Conservation (phyloP, 2,113 vertebrate species). For the Phaethornis superciliosus region DNA sequence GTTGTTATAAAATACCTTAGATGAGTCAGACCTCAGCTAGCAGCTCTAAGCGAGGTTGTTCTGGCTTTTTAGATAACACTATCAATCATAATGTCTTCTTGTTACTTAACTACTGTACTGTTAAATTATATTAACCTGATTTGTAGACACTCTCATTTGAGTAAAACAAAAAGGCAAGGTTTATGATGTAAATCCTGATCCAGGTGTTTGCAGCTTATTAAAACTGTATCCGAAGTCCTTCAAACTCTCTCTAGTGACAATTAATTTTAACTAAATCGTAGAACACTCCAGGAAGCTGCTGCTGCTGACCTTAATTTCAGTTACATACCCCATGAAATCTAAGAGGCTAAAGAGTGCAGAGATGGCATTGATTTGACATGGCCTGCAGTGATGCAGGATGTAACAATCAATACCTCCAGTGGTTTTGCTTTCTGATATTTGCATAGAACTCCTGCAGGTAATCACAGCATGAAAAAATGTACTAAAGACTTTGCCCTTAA, state of each 20-base stretch:
- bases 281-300: neutral
- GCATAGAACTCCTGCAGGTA: neutral
- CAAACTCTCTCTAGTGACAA: neutral
- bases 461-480: neutral
- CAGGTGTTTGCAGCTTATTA: conserved; percentile 14
- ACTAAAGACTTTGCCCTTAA: neutral
- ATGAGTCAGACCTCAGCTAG: conserved; percentile 72
- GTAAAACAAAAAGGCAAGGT: conserved; percentile 38
- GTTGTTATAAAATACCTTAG: conserved; percentile 73
- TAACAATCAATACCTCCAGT: neutral
- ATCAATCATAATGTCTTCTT: conserved; percentile 15
- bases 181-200: conserved; percentile 51
- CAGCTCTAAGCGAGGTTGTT: conserved; percentile 61
- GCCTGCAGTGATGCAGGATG: neutral
- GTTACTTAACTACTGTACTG: conserved; percentile 36
- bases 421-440: neutral
- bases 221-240: conserved; percentile 35
- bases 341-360: neutral
- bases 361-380: neutral
- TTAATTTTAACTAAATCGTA: neutral
- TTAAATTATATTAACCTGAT: conserved; percentile 69
- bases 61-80: conserved; percentile 56
- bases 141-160: conserved; percentile 51
- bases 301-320: neutral
- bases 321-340: neutral